Evolutionary conservation across 2,113 vertebrate genomes (phyloP).

Genomic region (Alexandromys fortis): DNA sequence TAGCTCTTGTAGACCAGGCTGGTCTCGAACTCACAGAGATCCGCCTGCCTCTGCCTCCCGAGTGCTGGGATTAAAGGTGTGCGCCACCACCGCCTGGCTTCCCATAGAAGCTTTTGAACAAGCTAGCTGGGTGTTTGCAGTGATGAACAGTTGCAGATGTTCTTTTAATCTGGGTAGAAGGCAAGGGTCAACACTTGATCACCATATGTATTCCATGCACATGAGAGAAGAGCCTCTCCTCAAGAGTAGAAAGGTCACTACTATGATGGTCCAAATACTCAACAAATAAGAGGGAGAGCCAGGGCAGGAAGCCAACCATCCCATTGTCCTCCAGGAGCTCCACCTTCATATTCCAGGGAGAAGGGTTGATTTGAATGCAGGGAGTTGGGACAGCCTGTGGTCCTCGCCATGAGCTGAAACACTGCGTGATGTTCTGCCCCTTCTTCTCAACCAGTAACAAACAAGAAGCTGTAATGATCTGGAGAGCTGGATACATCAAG

Average conservation of each 20-base stretch:
- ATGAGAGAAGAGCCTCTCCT: not conserved
- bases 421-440: not conserved
- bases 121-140: not conserved
- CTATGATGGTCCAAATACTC: not conserved
- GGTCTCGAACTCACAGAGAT: no score
- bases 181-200: not conserved
- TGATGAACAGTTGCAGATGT: not conserved
- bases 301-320: not conserved
- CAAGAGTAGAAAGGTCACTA: not conserved
- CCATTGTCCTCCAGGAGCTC: not conserved
- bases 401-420: accelerated
- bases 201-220: not conserved
- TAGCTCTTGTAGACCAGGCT: no score
- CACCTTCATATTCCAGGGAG: not conserved
- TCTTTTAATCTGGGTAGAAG: no score
- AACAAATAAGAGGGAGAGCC: not conserved
- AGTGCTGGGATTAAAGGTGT: no score
- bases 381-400: not conserved
- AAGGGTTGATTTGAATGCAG: no score
- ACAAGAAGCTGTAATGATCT: not conserved
- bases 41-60: no score
- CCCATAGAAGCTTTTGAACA: not conserved
- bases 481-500: not conserved
- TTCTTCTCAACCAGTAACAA: not conserved
- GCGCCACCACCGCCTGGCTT: no score